phyloP scores from a whole-genome alignment of 2,888 invertebrate species.

The Cistogaster globosa region DNA sequence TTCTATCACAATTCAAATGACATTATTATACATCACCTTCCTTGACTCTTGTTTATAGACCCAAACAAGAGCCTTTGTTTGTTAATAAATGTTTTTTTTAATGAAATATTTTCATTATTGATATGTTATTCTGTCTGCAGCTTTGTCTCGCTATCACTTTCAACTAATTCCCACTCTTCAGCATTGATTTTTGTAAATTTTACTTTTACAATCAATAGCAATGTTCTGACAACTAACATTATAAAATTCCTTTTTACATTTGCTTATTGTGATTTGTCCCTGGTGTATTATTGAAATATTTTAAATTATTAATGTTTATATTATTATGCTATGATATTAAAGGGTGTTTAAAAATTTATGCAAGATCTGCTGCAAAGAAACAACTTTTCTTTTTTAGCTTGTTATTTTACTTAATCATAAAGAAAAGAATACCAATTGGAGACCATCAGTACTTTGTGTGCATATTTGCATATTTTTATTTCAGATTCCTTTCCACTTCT shows the following conservation, averaged over 20 bases:
- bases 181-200: too few relatives aligned
- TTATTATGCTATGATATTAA: background rate
- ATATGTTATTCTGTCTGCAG: constrained; percentile 34
- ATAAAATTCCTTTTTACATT: constrained; percentile 2
- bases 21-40: background rate
- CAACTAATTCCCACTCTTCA: background rate
- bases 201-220: too few relatives aligned
- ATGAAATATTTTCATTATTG: constrained; percentile 44
- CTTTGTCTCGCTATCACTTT: constrained; percentile 26
- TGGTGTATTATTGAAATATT: constrained; percentile 56
- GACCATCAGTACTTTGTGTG: too few relatives aligned
- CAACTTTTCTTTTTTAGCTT: too few relatives aligned
- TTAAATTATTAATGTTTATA: background rate
- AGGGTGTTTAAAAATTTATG: too few relatives aligned
- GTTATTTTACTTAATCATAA: too few relatives aligned
- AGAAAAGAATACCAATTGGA: too few relatives aligned
- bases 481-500: too few relatives aligned
- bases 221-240: background rate
- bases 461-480: too few relatives aligned
- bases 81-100: background rate
- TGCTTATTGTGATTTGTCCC: constrained; percentile 52
- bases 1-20: background rate
- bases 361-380: too few relatives aligned
- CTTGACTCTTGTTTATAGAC: background rate
- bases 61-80: background rate